Percentiles rank a stretch among this genome's conserved stretches.
These are phyloP conservation scores for Ammodytes dubius DNA, from an alignment of 2,113 vertebrate genomes.

Conservation along the genomic window DNA sequence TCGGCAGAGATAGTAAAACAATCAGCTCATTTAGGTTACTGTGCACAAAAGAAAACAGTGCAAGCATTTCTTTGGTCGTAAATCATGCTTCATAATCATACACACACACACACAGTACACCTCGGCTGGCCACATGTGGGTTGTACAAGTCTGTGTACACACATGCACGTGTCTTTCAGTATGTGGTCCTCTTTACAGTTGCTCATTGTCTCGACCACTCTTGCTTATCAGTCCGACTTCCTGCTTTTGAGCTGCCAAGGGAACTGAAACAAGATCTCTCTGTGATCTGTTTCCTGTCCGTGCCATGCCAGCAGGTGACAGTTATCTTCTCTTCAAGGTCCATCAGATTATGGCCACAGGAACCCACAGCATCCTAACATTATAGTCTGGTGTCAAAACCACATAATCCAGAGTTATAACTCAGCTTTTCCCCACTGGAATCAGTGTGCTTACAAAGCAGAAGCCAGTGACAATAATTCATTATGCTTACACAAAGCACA, in stretches of 20 bases:
- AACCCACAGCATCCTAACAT: neutral
- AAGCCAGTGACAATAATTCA: no score
- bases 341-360: conserved; percentile 13
- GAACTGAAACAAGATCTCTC: conserved; percentile 58
- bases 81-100: conserved; percentile 44
- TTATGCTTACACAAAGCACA: no score
- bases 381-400: neutral
- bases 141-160: neutral
- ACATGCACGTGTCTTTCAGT: conserved; percentile 6
- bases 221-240: conserved; percentile 66
- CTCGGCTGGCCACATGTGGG: neutral
- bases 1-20: conserved; percentile 50
- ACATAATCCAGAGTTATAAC: neutral
- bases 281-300: conserved; percentile 68
- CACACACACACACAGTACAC: neutral
- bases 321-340: conserved; percentile 26
- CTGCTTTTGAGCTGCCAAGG: conserved; percentile 60
- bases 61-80: conserved; percentile 45
- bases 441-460: no score
- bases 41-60: conserved; percentile 34
- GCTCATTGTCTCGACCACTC: conserved; percentile 40
- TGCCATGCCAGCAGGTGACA: conserved; percentile 45
- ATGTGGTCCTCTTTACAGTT: conserved; percentile 19
- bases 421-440: neutral
- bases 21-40: conserved; percentile 46